Base-by-base conservation (phyloP, 2,797 vertebrate genomes). In the Podarcis siculus region DNA sequence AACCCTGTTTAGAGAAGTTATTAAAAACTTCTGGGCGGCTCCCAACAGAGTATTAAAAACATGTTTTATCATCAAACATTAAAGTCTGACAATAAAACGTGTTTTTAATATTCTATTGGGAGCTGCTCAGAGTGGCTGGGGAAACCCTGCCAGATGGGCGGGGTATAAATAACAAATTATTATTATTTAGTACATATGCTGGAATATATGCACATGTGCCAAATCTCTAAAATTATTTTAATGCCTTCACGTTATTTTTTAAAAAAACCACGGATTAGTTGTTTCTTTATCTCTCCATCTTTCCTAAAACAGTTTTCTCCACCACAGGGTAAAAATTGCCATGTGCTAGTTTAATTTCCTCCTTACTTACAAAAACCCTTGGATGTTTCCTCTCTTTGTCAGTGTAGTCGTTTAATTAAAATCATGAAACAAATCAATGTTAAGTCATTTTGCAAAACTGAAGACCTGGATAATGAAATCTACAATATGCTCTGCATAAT, bases 381-480 rank as follows among this genome's bases (percentile, higher is more conserved):
- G 8, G 0, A 1, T 80, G 3, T 30, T 88, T 15, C 3, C 85
- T n/a, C 76, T 42, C 21, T 89, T 86, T 78, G 12, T 85, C 32
- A 90, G 49, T 1, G 85, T 90, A 76, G 67, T 87, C 0, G 8
- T 91, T 85, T 67, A 83, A 90, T 89, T 86, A 80, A 89, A 64
- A 85, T 39, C 58, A 91, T 8, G 79, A 87, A 90, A 0, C 61
- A 84, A 89, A 85, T 80, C 0, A 90, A 81, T 92, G 81, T 9
- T 72, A 78, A 80, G 8, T 67, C 3, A 83, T 89, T 85, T 92
- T 89, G 58, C 85, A 91, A 92, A 91, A 85, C 0, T 55, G 76
- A 81, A 86, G 25, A 2, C 27, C 45, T 12, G 89, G 75, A 66
- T 85, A 95, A 87, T 83, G 25, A 89, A 89, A 77, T 90, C 69